Evolutionary conservation across 1,140 invertebrate species (phyloP), one percentile per base, ranked within the genome.

Genomic region (Hycleus phaleratus): DNA sequence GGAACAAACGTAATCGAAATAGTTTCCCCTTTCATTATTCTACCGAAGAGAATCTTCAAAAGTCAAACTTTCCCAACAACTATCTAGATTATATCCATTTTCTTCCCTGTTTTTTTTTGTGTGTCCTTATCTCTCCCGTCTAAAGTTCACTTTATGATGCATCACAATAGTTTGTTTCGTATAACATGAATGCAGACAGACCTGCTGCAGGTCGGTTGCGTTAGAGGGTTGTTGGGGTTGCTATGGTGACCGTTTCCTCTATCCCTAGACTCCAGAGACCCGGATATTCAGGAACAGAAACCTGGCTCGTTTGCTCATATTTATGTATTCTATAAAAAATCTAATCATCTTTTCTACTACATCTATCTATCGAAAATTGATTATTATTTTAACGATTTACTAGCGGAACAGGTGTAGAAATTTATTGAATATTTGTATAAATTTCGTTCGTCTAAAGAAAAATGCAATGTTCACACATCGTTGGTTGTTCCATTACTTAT

Each of bases 401-500:
- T 32, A 7, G 32, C 3, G 32, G 32, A 5, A 7, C 7, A 7
- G 32, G 4, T 7, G 32, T 32, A 32, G 7, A 32, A 32, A 32
- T 32, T 32, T 32, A 4, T 32, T 4, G 32, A 32, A 32, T 32
- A 5, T 32, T 32, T 32, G 32, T 32, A 32, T 32, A 32, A 32
- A 32, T 7, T 32, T 7, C 32, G 7, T 32, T 32, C 32, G 32
- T 32, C 32, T 5, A 32, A 4, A 32, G 7, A 55, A 56, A 38
- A 49, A 45, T 56, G 58, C 38, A 45, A 53, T 62, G 56, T 63
- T 67, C 60, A 59, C 65, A 67, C 65, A 65, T 62, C 65, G 65
- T 62, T 67, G 62, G 53, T 53, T 58, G 7, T 18, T 32, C 52
- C 65, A 67, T 67, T 67, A 67, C 49, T 51, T 67, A 67, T 67